These are phyloP conservation scores for Scolopax bukidnonensis DNA, from an alignment of 2,797 vertebrate genomes.

Conservation along the genomic window DNA sequence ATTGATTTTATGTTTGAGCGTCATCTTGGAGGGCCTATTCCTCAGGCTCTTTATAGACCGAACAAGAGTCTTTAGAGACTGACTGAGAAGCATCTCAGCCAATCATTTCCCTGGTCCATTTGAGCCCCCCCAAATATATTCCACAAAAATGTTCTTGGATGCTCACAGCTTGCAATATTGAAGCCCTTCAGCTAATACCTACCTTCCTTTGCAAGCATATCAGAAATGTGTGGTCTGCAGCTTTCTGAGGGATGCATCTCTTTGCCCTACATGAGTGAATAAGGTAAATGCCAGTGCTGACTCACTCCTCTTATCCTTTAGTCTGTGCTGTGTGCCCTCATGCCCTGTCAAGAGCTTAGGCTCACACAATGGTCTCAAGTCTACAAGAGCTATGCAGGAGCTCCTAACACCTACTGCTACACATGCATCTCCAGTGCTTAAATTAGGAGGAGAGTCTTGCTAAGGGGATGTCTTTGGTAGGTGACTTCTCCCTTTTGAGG, in stretches of 20 bases:
- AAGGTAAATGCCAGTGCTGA: background rate
- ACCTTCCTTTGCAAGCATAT: background rate
- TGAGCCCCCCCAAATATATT: background rate
- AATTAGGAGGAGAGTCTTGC: background rate
- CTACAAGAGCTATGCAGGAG: background rate
- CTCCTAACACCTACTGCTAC: rapidly evolving
- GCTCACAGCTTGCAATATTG: background rate
- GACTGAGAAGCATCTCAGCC: background rate
- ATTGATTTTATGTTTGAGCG: background rate
- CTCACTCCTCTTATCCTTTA: background rate
- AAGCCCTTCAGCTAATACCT: background rate
- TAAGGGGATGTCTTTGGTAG: background rate
- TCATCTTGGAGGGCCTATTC: background rate
- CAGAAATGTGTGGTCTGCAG: background rate
- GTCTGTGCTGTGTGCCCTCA: rapidly evolving
- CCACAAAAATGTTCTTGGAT: rapidly evolving
- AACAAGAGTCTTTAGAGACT: background rate
- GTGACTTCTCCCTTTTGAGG: background rate
- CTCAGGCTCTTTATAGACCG: background rate
- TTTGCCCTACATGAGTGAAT: background rate
- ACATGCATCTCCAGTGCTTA: background rate
- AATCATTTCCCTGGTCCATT: background rate
- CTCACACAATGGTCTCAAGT: background rate
- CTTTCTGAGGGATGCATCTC: background rate
- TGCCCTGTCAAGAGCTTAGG: rapidly evolving